Evolutionary conservation across 2,888 invertebrate genomes (phyloP), one percentile per base, ranked within the genome.

Genomic region (Cremastobaeus sp.): DNA sequence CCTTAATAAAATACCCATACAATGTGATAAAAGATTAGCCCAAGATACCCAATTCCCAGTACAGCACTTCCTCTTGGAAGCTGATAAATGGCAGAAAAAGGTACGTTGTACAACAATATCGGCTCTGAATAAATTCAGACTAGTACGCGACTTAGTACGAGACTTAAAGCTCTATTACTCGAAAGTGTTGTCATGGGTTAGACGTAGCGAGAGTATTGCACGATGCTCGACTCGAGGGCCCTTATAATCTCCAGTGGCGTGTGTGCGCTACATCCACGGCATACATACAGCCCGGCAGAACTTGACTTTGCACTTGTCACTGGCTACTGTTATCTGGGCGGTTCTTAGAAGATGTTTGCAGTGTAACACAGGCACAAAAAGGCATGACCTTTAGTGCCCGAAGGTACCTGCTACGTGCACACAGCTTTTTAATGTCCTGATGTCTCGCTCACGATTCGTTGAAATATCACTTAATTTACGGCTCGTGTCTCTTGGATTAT

Each of bases 371-470:
- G 77, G 75, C 78, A 82, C 76, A 76, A 68, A 68, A 76, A 76
- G 76, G 71, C 79, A 75, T 77, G 80, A 81, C 79, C 79, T 80
- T 74, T 74, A 68, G 25, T 78, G 76, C 77, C 52, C 30, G 59
- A 54, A 62, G 73, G 59, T 65, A 76, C 76, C 77, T 75, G 72
- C 76, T 64, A 60, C 68, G 69, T 75, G 70, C 77, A 48, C 52
- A 48, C 48, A 18, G 64, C 72, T 68, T 72, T 59, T 65, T 78
- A 78, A 78, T 78, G 76, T 77, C 71, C 77, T 78, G 81, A 83
- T 82, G 77, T 77, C 81, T 82, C 65, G 79, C 78, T 83, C 85
- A 83, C 85, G 84, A 82, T 85, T 85, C 84, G 78, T 77, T 79
- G 83, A 80, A 85, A 81, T 79, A 81, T 79, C 77, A 60, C 69